A percentile compares a stretch with the other conserved stretches of the same genome.
Evolutionary conservation across 2,113 vertebrate species (phyloP).

Genomic region (Lepisosteus osseus): DNA sequence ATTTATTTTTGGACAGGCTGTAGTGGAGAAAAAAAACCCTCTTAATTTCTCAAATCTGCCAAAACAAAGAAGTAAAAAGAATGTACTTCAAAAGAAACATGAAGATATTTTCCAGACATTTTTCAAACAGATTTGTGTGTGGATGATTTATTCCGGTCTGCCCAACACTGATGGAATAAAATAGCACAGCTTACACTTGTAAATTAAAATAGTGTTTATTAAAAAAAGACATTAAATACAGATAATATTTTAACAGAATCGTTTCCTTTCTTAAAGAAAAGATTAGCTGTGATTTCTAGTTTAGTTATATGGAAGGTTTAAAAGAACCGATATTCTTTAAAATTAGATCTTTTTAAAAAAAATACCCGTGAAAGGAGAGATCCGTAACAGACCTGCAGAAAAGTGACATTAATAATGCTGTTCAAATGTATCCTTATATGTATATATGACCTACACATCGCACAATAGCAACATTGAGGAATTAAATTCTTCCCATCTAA

Average conservation of each 20-base stretch:
- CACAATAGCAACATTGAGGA: no score
- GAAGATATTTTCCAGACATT: no score
- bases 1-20: no score
- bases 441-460: background rate
- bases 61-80: no score
- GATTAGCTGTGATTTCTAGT: slow-evolving; percentile 47
- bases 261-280: slow-evolving; percentile 48
- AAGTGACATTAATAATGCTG: slow-evolving; percentile 29
- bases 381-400: slow-evolving; percentile 32
- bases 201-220: slow-evolving; percentile 60
- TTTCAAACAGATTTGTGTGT: no score
- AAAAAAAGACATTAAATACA: slow-evolving; percentile 61
- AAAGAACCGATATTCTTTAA: slow-evolving; percentile 39
- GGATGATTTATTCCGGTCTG: no score
- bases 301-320: slow-evolving; percentile 39
- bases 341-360: slow-evolving; percentile 42
- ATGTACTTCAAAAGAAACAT: no score
- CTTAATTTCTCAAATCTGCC: no score
- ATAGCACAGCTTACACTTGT: background rate
- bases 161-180: background rate
- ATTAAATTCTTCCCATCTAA: no score
- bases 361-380: slow-evolving; percentile 42
- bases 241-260: slow-evolving; percentile 41
- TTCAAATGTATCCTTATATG: slow-evolving; percentile 15
- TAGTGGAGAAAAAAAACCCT: no score